phyloP scores from a whole-genome alignment of 2,113 vertebrate species.

The Mixornis gularis region DNA sequence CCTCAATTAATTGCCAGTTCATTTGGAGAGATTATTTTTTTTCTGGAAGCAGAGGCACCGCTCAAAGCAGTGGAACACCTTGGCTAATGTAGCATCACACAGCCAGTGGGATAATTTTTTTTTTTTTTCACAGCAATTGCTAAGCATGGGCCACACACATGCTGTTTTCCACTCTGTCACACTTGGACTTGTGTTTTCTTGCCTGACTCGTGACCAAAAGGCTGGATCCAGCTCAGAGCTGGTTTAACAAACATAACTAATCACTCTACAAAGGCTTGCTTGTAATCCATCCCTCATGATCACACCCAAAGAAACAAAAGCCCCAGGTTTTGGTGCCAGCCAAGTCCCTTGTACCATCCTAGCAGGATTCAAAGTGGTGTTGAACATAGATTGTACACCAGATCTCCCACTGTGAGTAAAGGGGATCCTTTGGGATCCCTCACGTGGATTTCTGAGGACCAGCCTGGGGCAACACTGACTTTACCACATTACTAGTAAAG shows the following conservation, averaged over 20 bases:
- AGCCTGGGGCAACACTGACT: neutral
- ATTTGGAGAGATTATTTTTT: neutral
- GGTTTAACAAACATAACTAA: neutral
- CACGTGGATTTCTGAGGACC: neutral
- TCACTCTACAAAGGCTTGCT: neutral
- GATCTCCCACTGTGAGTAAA: neutral
- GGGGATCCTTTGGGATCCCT: neutral
- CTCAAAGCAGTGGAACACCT: neutral
- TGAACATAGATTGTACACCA: neutral
- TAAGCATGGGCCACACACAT: neutral
- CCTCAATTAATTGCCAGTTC: conserved; percentile 16
- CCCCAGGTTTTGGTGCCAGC: neutral
- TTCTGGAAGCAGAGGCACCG: neutral
- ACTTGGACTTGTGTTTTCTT: neutral
- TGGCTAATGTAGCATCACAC: neutral
- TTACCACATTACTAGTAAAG: neutral
- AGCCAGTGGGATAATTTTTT: neutral
- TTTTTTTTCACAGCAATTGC: neutral
- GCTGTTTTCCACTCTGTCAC: conserved; percentile 1
- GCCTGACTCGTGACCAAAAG: neutral
- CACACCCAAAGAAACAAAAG: neutral
- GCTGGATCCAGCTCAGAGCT: neutral
- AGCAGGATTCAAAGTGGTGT: neutral
- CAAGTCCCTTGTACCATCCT: neutral
- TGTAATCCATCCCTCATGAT: neutral